Evolutionary conservation across 1,140 invertebrate species (phyloP).

Genomic region (Drosophila tristis): DNA sequence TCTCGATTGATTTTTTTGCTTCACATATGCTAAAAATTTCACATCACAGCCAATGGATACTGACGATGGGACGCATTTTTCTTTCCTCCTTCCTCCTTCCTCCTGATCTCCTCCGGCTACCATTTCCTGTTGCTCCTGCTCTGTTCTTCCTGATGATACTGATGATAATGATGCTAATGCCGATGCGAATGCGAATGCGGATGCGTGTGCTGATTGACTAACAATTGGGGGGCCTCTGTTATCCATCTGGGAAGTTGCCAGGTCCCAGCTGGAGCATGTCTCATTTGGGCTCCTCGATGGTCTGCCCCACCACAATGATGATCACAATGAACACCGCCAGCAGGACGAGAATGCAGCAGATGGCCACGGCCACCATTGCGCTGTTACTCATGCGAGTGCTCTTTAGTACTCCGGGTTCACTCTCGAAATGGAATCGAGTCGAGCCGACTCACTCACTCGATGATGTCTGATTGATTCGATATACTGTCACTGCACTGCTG

Average conservation of each 20-base stretch:
- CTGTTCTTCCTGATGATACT: slow-evolving; percentile 14
- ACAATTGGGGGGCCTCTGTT: slow-evolving; percentile 80
- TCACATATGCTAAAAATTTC: slow-evolving; percentile 71
- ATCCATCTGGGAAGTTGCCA: slow-evolving; percentile 84
- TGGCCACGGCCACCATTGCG: slow-evolving; percentile 90
- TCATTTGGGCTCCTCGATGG: slow-evolving; percentile 87
- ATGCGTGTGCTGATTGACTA: slow-evolving; percentile 42
- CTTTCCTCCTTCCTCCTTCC: slow-evolving; percentile 4
- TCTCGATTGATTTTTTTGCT: slow-evolving; percentile 46
- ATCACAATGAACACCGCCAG: slow-evolving; percentile 91
- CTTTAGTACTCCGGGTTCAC: slow-evolving; percentile 12
- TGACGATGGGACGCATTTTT: slow-evolving; percentile 75
- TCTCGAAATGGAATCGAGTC: slow-evolving; percentile 15
- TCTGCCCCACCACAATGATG: slow-evolving; percentile 91
- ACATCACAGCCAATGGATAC: slow-evolving; percentile 84
- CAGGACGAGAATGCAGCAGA: slow-evolving; percentile 91
- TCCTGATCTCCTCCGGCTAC: neutral
- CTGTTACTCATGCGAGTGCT: slow-evolving; percentile 80
- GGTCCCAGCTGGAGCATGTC: slow-evolving; percentile 85
- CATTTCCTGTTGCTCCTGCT: slow-evolving; percentile 4
- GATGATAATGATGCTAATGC: slow-evolving; percentile 29
- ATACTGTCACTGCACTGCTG: slow-evolving; percentile 1
- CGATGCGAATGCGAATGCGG: slow-evolving; percentile 24
- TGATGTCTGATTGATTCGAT: slow-evolving; percentile 17
- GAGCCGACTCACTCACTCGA: slow-evolving; percentile 1